phyloP scores from a whole-genome alignment of 2,797 vertebrate genomes.

The Lates japonicus region DNA sequence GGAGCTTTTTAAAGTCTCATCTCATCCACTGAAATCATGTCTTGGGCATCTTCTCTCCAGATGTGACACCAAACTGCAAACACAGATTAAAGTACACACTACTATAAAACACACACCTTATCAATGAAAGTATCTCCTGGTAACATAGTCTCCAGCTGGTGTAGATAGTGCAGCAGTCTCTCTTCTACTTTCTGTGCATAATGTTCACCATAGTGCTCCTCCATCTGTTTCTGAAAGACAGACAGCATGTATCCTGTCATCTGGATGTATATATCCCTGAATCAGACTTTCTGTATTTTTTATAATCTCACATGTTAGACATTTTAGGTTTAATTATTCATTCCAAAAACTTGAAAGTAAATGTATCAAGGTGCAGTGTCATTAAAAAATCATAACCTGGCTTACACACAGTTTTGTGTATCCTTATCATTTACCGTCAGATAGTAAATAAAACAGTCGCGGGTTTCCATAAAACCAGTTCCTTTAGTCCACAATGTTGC shows the following conservation, averaged over 20 bases:
- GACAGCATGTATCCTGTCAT: background rate
- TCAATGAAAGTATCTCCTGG: slow-evolving; percentile 77
- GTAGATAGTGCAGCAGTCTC: slow-evolving; percentile 80
- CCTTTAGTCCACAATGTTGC: background rate
- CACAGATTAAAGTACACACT: background rate
- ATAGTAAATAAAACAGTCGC: no score
- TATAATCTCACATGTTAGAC: background rate
- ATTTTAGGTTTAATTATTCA: background rate
- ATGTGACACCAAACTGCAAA: background rate
- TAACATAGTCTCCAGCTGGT: slow-evolving; percentile 65
- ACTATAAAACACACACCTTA: slow-evolving; percentile 68
- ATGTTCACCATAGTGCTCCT: slow-evolving; percentile 80
- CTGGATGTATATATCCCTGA: background rate
- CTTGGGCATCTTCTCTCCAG: background rate
- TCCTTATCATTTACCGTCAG: background rate
- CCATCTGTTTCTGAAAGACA: slow-evolving; percentile 78
- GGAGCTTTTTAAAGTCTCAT: background rate
- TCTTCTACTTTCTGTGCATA: slow-evolving; percentile 84
- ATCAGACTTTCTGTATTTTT: background rate
- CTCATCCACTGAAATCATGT: background rate
- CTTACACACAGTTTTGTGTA: background rate
- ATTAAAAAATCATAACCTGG: background rate
- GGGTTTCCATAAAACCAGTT: no score
- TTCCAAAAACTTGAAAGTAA: background rate
- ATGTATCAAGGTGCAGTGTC: background rate